These are phyloP conservation scores for Fregetta grallaria DNA, from an alignment of 2,113 vertebrate genomes.

Conservation along the genomic window DNA sequence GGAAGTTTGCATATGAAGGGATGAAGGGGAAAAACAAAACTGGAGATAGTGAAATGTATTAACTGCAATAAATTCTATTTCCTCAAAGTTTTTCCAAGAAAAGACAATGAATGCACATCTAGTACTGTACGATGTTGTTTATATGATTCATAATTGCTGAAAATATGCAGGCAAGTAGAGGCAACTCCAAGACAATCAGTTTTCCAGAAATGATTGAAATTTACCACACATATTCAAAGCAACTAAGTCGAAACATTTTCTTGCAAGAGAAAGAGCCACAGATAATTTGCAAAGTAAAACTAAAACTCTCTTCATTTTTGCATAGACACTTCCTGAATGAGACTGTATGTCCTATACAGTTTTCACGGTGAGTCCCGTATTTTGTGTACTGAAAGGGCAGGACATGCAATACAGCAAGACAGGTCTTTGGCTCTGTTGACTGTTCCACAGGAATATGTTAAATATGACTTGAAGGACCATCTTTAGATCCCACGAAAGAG, in stretches of 20 bases:
- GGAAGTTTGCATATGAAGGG: neutral
- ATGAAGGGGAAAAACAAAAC: neutral
- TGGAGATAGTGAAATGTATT: neutral
- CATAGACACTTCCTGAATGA: neutral
- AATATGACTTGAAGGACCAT: neutral
- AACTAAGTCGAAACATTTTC: neutral
- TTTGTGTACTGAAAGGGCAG: neutral
- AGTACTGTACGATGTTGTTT: neutral
- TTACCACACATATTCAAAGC: constrained; percentile 2
- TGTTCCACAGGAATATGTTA: neutral
- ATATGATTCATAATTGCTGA: constrained; percentile 42
- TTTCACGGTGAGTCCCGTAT: neutral
- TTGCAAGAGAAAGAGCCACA: neutral
- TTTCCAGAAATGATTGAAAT: constrained; percentile 50
- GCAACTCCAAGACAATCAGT: constrained; percentile 14
- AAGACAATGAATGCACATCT: constrained; percentile 9
- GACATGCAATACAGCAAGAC: neutral
- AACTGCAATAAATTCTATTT: constrained; percentile 24
- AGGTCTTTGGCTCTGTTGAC: neutral
- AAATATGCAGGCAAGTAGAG: constrained; percentile 52
- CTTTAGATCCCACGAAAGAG: neutral
- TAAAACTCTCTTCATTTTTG: neutral
- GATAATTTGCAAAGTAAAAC: neutral
- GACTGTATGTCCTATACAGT: neutral
- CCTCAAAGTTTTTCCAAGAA: constrained; percentile 39